A percentile compares a stretch with the other conserved stretches of the same genome.
Evolutionary conservation across 2,797 vertebrate genomes (phyloP).

Genomic region (Poliocrania exsul): DNA sequence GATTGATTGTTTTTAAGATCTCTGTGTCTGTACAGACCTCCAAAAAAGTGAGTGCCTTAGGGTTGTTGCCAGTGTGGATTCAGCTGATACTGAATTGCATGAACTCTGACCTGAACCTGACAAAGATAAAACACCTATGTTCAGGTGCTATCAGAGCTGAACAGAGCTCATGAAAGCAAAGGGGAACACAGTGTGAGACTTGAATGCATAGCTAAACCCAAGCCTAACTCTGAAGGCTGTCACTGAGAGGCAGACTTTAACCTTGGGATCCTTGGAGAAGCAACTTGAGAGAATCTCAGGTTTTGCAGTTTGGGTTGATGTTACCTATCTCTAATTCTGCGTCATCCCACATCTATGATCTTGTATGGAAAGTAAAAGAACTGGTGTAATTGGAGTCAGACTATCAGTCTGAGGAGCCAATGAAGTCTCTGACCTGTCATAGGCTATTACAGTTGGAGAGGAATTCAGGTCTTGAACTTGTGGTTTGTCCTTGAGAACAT

Average conservation of each 20-base stretch:
- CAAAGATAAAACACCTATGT: neutral
- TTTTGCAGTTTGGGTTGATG: neutral
- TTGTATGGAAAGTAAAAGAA: neutral
- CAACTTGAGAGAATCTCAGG: neutral
- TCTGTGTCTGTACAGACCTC: fast-evolving
- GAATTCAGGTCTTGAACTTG: constrained; percentile 9
- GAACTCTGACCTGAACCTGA: neutral
- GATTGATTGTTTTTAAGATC: neutral
- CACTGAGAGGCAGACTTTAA: neutral
- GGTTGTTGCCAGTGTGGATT: neutral
- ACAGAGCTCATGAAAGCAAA: neutral
- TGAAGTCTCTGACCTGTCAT: neutral
- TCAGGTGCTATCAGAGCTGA: neutral
- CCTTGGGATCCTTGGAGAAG: neutral
- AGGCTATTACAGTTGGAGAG: neutral
- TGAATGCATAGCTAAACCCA: neutral
- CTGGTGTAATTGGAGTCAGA: neutral
- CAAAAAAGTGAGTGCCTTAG: neutral
- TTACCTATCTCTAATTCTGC: neutral
- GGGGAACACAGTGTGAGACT: neutral
- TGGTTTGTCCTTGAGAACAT: neutral
- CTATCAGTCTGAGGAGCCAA: neutral
- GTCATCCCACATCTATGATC: neutral
- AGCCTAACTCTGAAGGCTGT: neutral
- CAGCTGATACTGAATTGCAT: neutral